These are phyloP conservation scores for Cyclopterus lumpus DNA, from an alignment of 2,797 vertebrate genomes.

Conservation along the genomic window DNA sequence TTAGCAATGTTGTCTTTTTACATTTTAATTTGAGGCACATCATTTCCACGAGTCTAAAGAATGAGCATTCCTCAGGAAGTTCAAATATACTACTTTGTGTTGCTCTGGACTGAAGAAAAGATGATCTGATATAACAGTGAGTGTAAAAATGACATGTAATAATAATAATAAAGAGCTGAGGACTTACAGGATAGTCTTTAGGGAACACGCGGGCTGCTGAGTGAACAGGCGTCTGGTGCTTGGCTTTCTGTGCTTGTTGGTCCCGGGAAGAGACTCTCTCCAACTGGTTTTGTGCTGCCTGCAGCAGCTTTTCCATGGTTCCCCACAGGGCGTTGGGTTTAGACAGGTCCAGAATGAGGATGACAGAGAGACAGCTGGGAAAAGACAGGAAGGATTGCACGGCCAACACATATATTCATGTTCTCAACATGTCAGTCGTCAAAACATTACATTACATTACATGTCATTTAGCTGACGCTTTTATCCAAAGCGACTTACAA, in stretches of 20 bases:
- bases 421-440: too few species aligned
- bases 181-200: constrained; percentile 93
- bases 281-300: constrained; percentile 84
- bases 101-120: neutral
- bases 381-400: constrained; percentile 26
- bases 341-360: constrained; percentile 94
- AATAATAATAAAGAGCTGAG: neutral
- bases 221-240: constrained; percentile 77
- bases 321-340: constrained; percentile 91
- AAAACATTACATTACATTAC: too few species aligned
- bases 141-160: too few species aligned
- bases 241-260: constrained; percentile 80
- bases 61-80: neutral
- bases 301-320: constrained; percentile 91
- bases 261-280: constrained; percentile 83
- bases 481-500: too few species aligned
- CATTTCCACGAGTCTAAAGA: neutral
- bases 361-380: constrained; percentile 88
- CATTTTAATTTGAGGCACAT: neutral
- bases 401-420: too few species aligned
- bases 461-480: too few species aligned
- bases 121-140: neutral
- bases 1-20: neutral
- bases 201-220: constrained; percentile 80
- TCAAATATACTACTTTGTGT: neutral